A percentile compares a stretch with the other conserved stretches of the same genome.
Evolutionary conservation across 2,113 vertebrate species (phyloP).

Genomic region (Rousettus leschenaultii): DNA sequence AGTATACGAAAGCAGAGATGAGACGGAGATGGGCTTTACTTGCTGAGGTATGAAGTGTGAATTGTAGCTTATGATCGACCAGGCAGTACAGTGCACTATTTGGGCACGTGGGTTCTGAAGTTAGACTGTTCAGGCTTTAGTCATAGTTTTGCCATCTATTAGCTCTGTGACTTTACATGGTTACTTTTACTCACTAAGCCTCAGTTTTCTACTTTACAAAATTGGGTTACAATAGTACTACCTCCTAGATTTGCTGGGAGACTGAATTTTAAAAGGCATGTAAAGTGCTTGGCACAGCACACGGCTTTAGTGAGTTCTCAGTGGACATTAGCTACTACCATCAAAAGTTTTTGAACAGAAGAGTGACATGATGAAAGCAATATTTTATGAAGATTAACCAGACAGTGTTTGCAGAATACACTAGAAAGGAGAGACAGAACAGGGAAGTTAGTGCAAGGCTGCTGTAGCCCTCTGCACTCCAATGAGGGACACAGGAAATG

Average conservation of each 20-base stretch:
- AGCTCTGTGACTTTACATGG: neutral
- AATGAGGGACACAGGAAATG: neutral
- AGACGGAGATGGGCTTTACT: neutral
- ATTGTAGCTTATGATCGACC: neutral
- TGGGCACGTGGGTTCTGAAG: neutral
- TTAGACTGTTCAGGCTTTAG: neutral
- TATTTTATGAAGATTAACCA: neutral
- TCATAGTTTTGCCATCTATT: neutral
- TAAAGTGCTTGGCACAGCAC: neutral
- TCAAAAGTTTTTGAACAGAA: neutral
- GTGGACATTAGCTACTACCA: neutral
- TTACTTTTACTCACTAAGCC: neutral
- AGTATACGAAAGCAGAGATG: neutral
- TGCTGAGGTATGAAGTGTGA: neutral
- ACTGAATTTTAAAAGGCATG: neutral
- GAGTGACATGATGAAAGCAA: neutral
- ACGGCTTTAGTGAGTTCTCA: neutral
- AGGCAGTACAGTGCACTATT: rapidly evolving
- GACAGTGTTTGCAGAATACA: rapidly evolving
- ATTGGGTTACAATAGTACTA: neutral
- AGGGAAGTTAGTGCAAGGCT: neutral
- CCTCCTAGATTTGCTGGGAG: neutral
- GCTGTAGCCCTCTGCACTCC: rapidly evolving
- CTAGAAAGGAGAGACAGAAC: neutral
- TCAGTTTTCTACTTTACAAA: neutral